Percentiles rank a stretch among this genome's conserved stretches.
phyloP scores from a whole-genome alignment of 2,113 vertebrate species.

The Empidonax traillii region DNA sequence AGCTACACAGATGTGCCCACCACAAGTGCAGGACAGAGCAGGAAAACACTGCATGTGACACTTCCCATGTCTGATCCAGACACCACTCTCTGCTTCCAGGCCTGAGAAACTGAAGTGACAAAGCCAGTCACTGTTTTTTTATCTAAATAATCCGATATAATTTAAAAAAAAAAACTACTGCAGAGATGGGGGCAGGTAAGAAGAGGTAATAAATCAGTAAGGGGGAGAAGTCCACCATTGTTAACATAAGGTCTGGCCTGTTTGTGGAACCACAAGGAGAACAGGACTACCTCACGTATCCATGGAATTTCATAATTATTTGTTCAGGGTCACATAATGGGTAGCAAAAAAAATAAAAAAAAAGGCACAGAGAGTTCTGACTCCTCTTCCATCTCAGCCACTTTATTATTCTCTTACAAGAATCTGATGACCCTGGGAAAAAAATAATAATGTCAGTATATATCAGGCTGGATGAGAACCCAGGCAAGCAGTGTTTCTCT shows the following conservation, averaged over 20 bases:
- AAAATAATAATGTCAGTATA: neutral
- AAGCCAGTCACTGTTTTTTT: neutral
- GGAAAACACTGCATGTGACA: neutral
- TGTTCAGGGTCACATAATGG: neutral
- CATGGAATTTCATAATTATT: neutral
- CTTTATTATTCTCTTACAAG: neutral
- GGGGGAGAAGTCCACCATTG: neutral
- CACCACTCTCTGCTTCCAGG: neutral
- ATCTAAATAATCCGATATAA: neutral
- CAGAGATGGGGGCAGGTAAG: neutral
- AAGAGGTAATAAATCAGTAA: neutral
- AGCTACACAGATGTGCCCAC: neutral
- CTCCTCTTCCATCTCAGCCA: neutral
- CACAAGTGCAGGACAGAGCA: neutral
- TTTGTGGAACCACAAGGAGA: neutral
- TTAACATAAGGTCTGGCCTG: neutral
- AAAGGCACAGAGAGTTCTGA: neutral
- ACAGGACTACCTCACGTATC: neutral
- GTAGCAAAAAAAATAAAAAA: neutral
- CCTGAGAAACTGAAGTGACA: neutral
- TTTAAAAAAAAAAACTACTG: neutral
- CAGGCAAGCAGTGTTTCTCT: neutral
- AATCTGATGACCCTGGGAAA: neutral
- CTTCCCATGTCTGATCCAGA: neutral
- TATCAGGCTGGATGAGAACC: neutral